phyloP scores from a whole-genome alignment of 2,888 invertebrate species.

The Macrosoma leucophasiata region DNA sequence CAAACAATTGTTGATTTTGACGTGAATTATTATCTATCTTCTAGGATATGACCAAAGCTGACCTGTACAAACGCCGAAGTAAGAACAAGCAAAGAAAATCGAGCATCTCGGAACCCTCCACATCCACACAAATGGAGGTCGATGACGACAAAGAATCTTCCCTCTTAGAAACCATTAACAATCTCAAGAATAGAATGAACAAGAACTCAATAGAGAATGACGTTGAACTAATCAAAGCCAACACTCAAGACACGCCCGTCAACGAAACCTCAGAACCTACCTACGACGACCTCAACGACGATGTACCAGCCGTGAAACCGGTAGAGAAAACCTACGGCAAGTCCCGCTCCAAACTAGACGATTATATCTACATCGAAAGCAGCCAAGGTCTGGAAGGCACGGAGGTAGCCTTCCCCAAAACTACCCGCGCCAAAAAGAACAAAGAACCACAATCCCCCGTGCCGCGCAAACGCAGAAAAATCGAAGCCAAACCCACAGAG shows the following conservation, averaged over 20 bases:
- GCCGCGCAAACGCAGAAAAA: constrained; percentile 58
- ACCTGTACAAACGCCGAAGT: constrained; percentile 62
- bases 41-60: constrained; percentile 70
- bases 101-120: constrained; percentile 40
- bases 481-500: constrained; percentile 36
- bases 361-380: constrained; percentile 62
- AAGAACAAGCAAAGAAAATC: constrained; percentile 57
- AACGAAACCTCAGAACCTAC: constrained; percentile 38
- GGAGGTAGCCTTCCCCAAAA: constrained; percentile 53
- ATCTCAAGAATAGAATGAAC: constrained; percentile 50
- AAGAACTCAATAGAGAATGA: constrained; percentile 63
- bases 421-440: constrained; percentile 40
- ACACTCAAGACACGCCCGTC: constrained; percentile 50
- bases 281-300: constrained; percentile 42
- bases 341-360: constrained; percentile 57
- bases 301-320: constrained; percentile 54
- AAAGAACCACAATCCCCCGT: constrained; percentile 44
- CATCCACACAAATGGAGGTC: constrained; percentile 31
- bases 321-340: constrained; percentile 64
- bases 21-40: constrained; percentile 7
- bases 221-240: constrained; percentile 57
- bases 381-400: constrained; percentile 54
- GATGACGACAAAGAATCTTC: constrained; percentile 38
- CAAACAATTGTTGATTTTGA: background rate
- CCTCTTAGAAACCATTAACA: constrained; percentile 48